Evolutionary conservation across 1,140 invertebrate species (phyloP), one percentile per base, ranked within the genome.

Genomic region (Trigoniulus corallinus): DNA sequence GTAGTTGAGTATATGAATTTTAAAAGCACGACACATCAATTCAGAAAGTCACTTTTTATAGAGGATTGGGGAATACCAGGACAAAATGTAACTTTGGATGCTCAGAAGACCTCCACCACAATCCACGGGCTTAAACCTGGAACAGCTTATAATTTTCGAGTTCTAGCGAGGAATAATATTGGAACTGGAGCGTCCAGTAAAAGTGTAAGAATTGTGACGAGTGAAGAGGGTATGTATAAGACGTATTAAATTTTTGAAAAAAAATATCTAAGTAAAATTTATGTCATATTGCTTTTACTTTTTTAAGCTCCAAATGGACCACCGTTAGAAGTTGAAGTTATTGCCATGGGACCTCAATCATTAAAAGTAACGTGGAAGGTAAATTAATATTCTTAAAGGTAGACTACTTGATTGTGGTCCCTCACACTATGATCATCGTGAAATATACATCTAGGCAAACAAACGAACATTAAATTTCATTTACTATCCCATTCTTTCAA

Each of bases 101-200:
- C 26, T 10, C 4, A 7, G 23, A 10, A 84, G 60, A 82, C 80
- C 1, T 77, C 79, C 53, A 79, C 82, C 1, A 80, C 77, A 47
- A 75, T 96, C 12, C 77, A 79, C 54, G 81, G 81, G 57, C 70
- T 96, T 1, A 77, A 81, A 50, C 89, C 91, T 1, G 82, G 88
- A 0, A 87, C 81, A 47, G 79, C 79, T 20, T 96, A 94, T 68
- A 82, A 92, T 61, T 74, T 94, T 52, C 74, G 88, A 56, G 80
- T 94, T 55, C 77, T 88, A 57, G 88, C 88, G 1, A 83, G 88
- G 64, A 93, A 93, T 67, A 74, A 81, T 53, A 70, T 93, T 42
- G 88, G 88, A 1, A 73, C 81, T 50, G 88, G 88, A 56, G 80
- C 86, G 61, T 82, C 86, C 2, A 89, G 87, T 56, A 81, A 87